Percentiles rank a stretch among this genome's conserved stretches.
Conservation (phyloP, 2,888 invertebrate genomes). For the Ischnura elegans region DNA sequence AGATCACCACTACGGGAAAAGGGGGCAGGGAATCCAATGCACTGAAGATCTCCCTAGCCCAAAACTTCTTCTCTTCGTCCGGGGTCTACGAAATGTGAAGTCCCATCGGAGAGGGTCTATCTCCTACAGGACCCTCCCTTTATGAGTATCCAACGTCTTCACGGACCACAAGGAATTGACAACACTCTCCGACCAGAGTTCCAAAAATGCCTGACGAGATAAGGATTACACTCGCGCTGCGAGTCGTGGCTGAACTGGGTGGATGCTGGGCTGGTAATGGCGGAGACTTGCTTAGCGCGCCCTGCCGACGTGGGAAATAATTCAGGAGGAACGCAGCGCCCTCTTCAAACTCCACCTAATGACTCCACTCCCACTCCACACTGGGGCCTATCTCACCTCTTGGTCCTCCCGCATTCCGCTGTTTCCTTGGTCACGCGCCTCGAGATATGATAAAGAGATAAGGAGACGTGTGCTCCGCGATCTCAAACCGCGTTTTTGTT, state of each 20-base stretch:
- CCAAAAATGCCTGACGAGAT: neutral
- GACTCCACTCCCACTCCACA: neutral
- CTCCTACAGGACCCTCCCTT: neutral
- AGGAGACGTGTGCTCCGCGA: neutral
- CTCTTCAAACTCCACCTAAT: neutral
- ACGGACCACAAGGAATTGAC: neutral
- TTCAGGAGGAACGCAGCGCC: neutral
- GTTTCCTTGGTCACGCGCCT: conserved; percentile 45
- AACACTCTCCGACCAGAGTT: neutral
- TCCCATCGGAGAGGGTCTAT: neutral
- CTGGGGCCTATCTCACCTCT: neutral
- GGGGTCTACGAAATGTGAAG: neutral
- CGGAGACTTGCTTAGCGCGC: neutral
- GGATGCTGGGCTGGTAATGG: neutral
- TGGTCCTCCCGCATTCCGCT: neutral
- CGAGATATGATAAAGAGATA: conserved; percentile 39
- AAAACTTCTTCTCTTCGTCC: neutral
- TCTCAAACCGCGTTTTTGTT: neutral
- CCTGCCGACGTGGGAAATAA: neutral
- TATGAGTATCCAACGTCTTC: neutral
- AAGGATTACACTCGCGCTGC: neutral
- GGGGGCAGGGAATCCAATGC: neutral
- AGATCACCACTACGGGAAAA: no score
- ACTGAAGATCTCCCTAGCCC: no score
- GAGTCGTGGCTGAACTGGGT: neutral